Conservation (phyloP, 1,140 invertebrate genomes). For the Trichoplusia ni region DNA sequence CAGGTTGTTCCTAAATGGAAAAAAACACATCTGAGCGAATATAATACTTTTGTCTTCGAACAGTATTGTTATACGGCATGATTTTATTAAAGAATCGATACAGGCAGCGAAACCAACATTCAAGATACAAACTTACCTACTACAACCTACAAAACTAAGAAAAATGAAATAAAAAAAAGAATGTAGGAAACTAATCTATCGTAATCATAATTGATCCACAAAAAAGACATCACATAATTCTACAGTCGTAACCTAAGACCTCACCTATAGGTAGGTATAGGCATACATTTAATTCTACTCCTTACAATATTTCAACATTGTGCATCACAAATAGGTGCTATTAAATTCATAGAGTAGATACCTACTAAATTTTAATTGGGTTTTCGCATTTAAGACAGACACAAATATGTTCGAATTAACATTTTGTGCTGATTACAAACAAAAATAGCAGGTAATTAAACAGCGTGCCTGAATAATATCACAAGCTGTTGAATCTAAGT, state of each 20-base stretch:
- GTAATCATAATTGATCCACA: constrained; percentile 8
- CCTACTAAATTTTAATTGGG: neutral
- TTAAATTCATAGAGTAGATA: neutral
- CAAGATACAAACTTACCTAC: neutral
- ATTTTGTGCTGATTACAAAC: too few relatives aligned
- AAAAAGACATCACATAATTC: constrained; percentile 4
- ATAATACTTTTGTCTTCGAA: too few relatives aligned
- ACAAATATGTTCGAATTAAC: too few relatives aligned
- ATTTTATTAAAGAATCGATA: too few relatives aligned
- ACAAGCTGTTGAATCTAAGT: too few relatives aligned
- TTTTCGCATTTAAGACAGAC: neutral
- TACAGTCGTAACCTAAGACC: neutral
- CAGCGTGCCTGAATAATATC: too few relatives aligned
- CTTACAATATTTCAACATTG: constrained; percentile 23
- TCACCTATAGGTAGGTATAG: neutral
- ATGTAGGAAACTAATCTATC: neutral
- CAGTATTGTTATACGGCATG: too few relatives aligned
- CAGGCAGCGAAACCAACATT: neutral
- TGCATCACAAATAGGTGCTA: constrained; percentile 42
- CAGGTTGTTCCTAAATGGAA: neutral
- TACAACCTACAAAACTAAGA: neutral
- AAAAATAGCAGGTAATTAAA: too few relatives aligned
- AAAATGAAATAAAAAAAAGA: neutral
- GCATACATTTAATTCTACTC: neutral
- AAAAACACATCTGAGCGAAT: neutral